A percentile compares a stretch with the other conserved stretches of the same genome.
Conservation (phyloP, 2,888 invertebrate species). For the Iselma pallidipennis region DNA sequence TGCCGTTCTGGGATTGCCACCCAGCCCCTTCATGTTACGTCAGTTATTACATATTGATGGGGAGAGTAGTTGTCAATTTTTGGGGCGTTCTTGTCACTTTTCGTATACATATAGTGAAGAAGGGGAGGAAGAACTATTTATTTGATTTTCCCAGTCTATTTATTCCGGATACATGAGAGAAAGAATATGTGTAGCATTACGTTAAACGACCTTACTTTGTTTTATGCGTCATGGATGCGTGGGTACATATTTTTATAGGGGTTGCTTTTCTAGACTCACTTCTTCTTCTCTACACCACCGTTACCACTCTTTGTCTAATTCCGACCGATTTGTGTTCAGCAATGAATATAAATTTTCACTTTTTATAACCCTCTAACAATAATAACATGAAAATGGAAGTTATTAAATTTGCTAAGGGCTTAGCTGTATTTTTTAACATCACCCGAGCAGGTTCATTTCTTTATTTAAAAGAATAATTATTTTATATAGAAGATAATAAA, state of each 20-base stretch:
- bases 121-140: slow-evolving; percentile 25
- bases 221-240: slow-evolving; percentile 33
- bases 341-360: slow-evolving; percentile 22
- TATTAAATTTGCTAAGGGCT: neutral
- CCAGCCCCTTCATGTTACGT: neutral
- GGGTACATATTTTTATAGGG: slow-evolving; percentile 34
- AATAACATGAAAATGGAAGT: neutral
- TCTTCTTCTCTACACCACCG: slow-evolving; percentile 7
- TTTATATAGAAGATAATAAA: too few relatives aligned
- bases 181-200: slow-evolving; percentile 31
- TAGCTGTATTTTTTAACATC: neutral
- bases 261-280: neutral
- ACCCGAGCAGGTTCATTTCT: too few relatives aligned
- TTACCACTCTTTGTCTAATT: slow-evolving; percentile 16
- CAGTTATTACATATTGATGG: slow-evolving; percentile 8
- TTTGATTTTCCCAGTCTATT: slow-evolving; percentile 31
- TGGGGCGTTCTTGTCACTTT: slow-evolving; percentile 25
- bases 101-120: neutral
- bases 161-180: slow-evolving; percentile 21
- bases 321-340: slow-evolving; percentile 18
- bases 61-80: slow-evolving; percentile 16
- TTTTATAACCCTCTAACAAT: neutral
- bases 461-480: too few relatives aligned
- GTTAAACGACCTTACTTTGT: slow-evolving; percentile 34
- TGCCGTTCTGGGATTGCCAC: neutral